These are phyloP conservation scores for Harpalus rubripes DNA, from an alignment of 2,888 invertebrate genomes.

Conservation along the genomic window DNA sequence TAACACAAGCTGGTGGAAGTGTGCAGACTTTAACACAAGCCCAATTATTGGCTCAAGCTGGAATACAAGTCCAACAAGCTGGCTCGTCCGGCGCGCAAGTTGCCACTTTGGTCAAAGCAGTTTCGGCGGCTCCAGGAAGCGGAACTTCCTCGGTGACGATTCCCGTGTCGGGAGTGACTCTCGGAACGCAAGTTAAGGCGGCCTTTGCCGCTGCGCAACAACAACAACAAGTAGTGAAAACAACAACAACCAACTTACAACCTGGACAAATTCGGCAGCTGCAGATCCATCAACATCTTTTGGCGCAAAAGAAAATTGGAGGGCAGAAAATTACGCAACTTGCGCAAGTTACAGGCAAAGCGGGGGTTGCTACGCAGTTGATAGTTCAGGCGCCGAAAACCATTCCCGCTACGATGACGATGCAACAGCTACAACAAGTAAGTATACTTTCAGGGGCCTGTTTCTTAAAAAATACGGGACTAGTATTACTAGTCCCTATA, in stretches of 20 bases:
- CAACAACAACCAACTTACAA: conserved; percentile 77
- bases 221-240: conserved; percentile 69
- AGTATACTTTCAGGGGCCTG: background rate
- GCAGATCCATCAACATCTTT: conserved; percentile 80
- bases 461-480: too few species aligned
- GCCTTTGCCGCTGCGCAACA: conserved; percentile 74
- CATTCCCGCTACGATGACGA: conserved; percentile 84
- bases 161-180: conserved; percentile 78
- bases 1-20: conserved; percentile 71
- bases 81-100: conserved; percentile 79
- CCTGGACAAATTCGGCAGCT: conserved; percentile 84
- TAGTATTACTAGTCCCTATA: too few species aligned
- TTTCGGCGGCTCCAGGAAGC: conserved; percentile 74
- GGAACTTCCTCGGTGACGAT: conserved; percentile 77
- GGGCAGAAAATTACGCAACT: conserved; percentile 83
- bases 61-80: conserved; percentile 77
- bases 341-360: conserved; percentile 77
- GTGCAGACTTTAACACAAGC: conserved; percentile 74
- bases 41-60: conserved; percentile 75
- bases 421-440: conserved; percentile 86
- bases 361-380: conserved; percentile 83
- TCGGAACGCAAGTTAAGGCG: conserved; percentile 76
- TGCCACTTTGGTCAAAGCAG: conserved; percentile 83
- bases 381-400: conserved; percentile 85
- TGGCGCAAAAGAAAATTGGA: conserved; percentile 80